Base-by-base conservation (phyloP, 1,140 invertebrate genomes). In the Zaprionus ornatus region DNA sequence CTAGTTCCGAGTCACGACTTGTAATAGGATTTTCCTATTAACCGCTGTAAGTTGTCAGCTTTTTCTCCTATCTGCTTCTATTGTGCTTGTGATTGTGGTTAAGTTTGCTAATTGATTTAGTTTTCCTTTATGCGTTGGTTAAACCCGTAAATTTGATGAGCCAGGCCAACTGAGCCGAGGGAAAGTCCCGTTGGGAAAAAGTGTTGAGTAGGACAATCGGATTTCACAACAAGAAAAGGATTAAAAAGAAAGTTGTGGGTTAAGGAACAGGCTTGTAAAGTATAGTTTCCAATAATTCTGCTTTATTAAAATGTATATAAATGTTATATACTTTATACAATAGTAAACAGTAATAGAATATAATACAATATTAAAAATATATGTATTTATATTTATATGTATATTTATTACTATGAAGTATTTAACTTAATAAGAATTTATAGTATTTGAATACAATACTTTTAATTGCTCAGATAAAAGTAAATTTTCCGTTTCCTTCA, bases 1-100 rank as follows among this genome's bases (percentile, higher is more conserved):
- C 37, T 60, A 12, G 23, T n/a, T 6, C 25, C 23, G 27, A 56
- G 56, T 23, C 12, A 23, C 27, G 19, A 42, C 42, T 48, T 40
- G 25, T 77, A 83, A 75, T 80, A 74, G 77, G 77, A 75, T 69
- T 74, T 74, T 62, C 80, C 84, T 73, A 72, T 68, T 81, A 86
- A 82, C 45, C n/a, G 56, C 45, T 35, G 63, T 42, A 23, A 66
- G 42, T 59, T 25, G n/a, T 19, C 19, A 27, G 15, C 57, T 37
- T 55, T 35, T 40, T 52, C 29, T 42, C 15, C 27, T 48, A 4
- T 15, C 45, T 15, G 48, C n/a, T 37, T 12, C 21, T 19, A 25
- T 23, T 45, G 52, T 56, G 32, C 45, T 27, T 52, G 27, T 27
- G 19, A 21, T 66, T 66, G 62, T 17, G 62, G 62, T 17, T 73